A percentile compares a stretch with the other conserved stretches of the same genome.
These are phyloP conservation scores for Anthophora plumipes DNA, from an alignment of 2,888 invertebrate species.

Conservation along the genomic window DNA sequence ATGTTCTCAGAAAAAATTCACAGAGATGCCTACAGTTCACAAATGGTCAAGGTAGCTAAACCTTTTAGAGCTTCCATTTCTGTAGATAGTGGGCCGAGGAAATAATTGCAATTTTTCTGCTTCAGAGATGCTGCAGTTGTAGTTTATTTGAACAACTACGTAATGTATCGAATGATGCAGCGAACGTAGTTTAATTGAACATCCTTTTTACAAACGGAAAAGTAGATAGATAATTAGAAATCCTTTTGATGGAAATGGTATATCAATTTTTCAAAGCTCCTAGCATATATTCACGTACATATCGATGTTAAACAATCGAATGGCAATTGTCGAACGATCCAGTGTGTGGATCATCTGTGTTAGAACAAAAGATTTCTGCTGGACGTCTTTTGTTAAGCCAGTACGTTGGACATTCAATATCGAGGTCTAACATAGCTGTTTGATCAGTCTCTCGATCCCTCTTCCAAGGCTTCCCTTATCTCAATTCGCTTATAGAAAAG, in stretches of 20 bases:
- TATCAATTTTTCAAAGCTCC: too few species aligned
- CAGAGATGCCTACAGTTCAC: too few species aligned
- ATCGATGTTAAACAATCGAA: background rate
- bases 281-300: background rate
- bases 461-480: background rate
- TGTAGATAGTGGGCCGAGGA: background rate
- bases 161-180: too few species aligned
- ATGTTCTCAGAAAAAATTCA: too few species aligned
- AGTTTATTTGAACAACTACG: too few species aligned
- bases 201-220: background rate
- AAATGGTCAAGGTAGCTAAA: too few species aligned
- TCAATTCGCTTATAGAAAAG: constrained; percentile 17
- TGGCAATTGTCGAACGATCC: constrained; percentile 1
- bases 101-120: background rate
- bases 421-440: background rate
- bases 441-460: constrained; percentile 2
- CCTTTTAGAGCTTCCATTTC: background rate
- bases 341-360: constrained; percentile 1
- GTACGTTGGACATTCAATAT: background rate
- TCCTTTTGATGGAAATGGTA: too few species aligned
- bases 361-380: background rate
- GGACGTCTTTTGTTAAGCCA: background rate
- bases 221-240: background rate
- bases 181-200: too few species aligned
- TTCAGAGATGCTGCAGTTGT: background rate